Percentiles rank a stretch among this genome's conserved stretches.
Evolutionary conservation across 2,113 vertebrate species (phyloP).

Genomic region (Podarcis muralis): DNA sequence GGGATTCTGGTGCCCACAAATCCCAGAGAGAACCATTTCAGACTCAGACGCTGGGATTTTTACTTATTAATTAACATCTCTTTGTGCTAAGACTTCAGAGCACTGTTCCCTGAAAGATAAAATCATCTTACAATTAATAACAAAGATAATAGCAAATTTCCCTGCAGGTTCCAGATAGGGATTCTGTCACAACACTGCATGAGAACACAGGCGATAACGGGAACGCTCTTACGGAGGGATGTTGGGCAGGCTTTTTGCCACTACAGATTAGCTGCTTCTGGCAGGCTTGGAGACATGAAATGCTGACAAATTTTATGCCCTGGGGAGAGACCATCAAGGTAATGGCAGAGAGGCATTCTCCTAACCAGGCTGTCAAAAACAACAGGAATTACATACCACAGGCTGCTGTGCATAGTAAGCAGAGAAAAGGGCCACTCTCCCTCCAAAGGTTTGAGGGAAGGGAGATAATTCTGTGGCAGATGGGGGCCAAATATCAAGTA

Average conservation of each 20-base stretch:
- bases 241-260: neutral
- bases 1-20: neutral
- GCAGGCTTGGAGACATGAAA: neutral
- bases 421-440: neutral
- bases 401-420: neutral
- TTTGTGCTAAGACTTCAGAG: neutral
- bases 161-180: neutral
- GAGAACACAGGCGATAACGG: neutral
- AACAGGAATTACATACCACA: neutral
- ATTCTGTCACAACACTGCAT: neutral
- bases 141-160: slow-evolving; percentile 9
- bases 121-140: slow-evolving; percentile 19
- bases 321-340: neutral
- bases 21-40: neutral
- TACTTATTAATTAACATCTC: neutral
- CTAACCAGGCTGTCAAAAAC: neutral
- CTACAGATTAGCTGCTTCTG: neutral
- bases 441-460: neutral
- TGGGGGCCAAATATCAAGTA: too few species aligned
- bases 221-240: neutral
- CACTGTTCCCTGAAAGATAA: neutral
- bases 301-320: neutral
- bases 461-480: too few species aligned
- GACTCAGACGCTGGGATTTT: neutral
- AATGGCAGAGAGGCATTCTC: neutral